A percentile compares a stretch with the other conserved stretches of the same genome.
phyloP scores from a whole-genome alignment of 2,888 invertebrate species.

The Baronia brevicornis region DNA sequence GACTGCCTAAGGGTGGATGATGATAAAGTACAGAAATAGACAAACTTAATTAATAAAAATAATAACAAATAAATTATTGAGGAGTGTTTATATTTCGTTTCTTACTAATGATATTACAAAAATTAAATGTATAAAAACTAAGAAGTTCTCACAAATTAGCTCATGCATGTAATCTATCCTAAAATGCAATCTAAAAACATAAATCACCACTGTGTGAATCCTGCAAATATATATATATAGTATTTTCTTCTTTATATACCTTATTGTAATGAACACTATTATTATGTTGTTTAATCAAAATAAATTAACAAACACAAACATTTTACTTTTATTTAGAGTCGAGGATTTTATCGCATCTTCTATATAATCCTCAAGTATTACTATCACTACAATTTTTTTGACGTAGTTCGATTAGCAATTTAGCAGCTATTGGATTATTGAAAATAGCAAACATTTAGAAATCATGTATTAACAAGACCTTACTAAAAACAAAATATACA shows the following conservation, averaged over 20 bases:
- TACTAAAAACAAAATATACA: conserved; percentile 1
- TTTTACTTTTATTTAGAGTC: conserved; percentile 15
- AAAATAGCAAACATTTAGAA: no score
- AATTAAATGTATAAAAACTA: conserved; percentile 57
- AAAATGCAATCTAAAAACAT: conserved; percentile 53
- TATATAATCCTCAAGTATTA: no score
- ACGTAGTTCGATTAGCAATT: no score
- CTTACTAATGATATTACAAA: conserved; percentile 59
- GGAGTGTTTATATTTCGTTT: conserved; percentile 58
- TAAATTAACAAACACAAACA: conserved; percentile 22
- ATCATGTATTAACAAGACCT: not conserved
- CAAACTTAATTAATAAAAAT: conserved; percentile 21
- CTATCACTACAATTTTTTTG: no score
- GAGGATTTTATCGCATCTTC: conserved; percentile 1
- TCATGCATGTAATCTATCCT: conserved; percentile 39
- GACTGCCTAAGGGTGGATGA: no score
- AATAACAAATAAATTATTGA: conserved; percentile 34
- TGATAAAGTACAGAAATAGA: conserved; percentile 9
- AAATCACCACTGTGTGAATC: conserved; percentile 40
- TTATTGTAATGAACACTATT: conserved; percentile 19
- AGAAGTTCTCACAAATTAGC: conserved; percentile 48
- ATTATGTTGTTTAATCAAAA: conserved; percentile 16
- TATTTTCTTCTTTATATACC: conserved; percentile 23
- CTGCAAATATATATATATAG: conserved; percentile 29
- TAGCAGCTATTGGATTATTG: no score